Evolutionary conservation across 2,797 vertebrate species (phyloP).

Genomic region (Tragopan temminckii): DNA sequence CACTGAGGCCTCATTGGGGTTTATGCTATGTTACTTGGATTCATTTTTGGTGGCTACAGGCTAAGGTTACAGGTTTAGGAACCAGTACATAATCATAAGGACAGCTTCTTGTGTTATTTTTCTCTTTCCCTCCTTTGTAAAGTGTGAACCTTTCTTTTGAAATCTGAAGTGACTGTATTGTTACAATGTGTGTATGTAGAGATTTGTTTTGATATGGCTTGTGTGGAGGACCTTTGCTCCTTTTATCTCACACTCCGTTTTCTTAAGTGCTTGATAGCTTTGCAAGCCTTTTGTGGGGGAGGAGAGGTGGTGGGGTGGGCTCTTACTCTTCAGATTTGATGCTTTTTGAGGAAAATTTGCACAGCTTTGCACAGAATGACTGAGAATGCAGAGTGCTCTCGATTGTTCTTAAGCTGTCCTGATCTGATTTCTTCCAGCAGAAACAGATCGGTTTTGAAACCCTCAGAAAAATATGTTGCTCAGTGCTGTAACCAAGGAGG

Average conservation of each 20-base stretch:
- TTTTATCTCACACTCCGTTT: conserved; percentile 53
- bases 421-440: conserved; percentile 29
- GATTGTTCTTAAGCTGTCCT: neutral
- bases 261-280: conserved; percentile 41
- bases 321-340: neutral
- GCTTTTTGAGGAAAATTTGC: neutral
- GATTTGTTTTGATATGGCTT: conserved; percentile 48
- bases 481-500: neutral
- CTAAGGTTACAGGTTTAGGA: conserved; percentile 45
- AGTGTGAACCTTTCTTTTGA: conserved; percentile 59
- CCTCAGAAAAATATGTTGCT: neutral
- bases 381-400: conserved; percentile 4
- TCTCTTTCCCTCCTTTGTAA: conserved; percentile 32
- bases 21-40: conserved; percentile 47
- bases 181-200: conserved; percentile 55
- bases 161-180: conserved; percentile 41
- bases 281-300: conserved; percentile 24
- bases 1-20: neutral
- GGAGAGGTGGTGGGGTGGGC: conserved; percentile 9
- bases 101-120: conserved; percentile 29
- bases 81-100: conserved; percentile 34
- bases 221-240: conserved; percentile 43
- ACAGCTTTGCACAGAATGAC: conserved; percentile 19
- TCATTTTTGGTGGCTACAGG: conserved; percentile 35
- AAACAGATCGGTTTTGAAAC: neutral